Evolutionary conservation across 1,140 invertebrate genomes (phyloP).

Genomic region (Plutomurus gul): DNA sequence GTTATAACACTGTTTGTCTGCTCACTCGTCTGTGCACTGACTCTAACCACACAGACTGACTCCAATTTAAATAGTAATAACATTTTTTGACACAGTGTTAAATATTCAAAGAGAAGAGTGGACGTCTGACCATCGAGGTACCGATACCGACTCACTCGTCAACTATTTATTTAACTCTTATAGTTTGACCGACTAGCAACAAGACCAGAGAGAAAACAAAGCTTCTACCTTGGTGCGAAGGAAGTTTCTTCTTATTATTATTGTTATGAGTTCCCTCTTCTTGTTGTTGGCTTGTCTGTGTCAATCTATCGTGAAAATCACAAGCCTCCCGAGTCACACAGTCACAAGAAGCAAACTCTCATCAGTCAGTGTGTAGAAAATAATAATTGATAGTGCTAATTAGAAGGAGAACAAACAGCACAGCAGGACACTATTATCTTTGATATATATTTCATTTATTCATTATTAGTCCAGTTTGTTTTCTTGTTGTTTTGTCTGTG

Average conservation of each 20-base stretch:
- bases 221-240: not conserved
- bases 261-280: not conserved
- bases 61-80: no score
- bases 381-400: constrained; percentile 29
- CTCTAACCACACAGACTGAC: no score
- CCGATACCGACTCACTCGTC: no score
- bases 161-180: no score
- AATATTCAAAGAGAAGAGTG: no score
- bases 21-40: no score
- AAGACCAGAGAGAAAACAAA: no score
- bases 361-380: not conserved
- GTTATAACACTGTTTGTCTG: no score
- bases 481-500: not conserved
- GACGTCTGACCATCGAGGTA: no score
- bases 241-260: not conserved
- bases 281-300: not conserved
- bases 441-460: constrained; percentile 29
- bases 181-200: no score
- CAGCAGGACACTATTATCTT: constrained; percentile 28
- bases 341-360: not conserved
- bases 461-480: constrained; percentile 26
- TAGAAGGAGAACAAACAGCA: constrained; percentile 26
- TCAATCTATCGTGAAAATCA: not conserved
- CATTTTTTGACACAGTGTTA: no score
- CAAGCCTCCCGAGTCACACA: not conserved